Conservation (phyloP, 2,888 invertebrate species). For the Ypsolopha scabrella region DNA sequence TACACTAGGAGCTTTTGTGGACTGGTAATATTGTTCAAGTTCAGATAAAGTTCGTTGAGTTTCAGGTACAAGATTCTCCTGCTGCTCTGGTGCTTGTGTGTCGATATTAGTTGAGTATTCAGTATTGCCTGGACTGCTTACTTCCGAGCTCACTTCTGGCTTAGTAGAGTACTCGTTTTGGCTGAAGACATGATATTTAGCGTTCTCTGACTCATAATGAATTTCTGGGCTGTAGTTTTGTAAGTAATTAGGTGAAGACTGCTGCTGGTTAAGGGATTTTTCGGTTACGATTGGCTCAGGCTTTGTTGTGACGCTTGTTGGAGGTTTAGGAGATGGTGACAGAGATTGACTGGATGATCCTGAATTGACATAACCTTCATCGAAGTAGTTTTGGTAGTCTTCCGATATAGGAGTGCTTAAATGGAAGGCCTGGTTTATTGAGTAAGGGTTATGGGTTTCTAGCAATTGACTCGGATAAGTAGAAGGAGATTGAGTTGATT, state of each 20-base stretch:
- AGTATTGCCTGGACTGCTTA: slow-evolving; percentile 11
- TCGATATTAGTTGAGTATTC: slow-evolving; percentile 27
- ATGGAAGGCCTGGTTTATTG: slow-evolving; percentile 62
- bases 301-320: background rate
- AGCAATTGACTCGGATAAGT: slow-evolving; percentile 50
- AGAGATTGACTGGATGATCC: slow-evolving; percentile 15
- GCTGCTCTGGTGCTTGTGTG: slow-evolving; percentile 20
- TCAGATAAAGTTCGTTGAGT: slow-evolving; percentile 19
- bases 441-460: slow-evolving; percentile 62
- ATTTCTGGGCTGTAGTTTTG: slow-evolving; percentile 55
- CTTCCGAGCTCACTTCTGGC: slow-evolving; percentile 17
- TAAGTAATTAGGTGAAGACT: slow-evolving; percentile 36
- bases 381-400: slow-evolving; percentile 52
- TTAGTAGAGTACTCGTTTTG: slow-evolving; percentile 27
- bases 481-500: slow-evolving; percentile 22
- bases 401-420: slow-evolving; percentile 46
- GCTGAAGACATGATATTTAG: slow-evolving; percentile 37
- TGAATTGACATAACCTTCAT: slow-evolving; percentile 36
- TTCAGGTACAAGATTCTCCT: slow-evolving; percentile 26
- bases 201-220: slow-evolving; percentile 43
- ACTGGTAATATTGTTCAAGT: slow-evolving; percentile 17
- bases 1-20: slow-evolving; percentile 25
- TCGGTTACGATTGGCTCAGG: slow-evolving; percentile 20
- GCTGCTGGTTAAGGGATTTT: slow-evolving; percentile 30
- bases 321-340: slow-evolving; percentile 6